A percentile compares a stretch with the other conserved stretches of the same genome.
phyloP scores from a whole-genome alignment of 2,113 vertebrate species.

The chimpanzee (Pan troglodytes) region NHGRI_mPanTro3-v2.1_pri NC_072411.2:63317001-63317500 shows the following conservation, averaged over 20 bases:
- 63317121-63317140: constrained; percentile 25
- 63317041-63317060: constrained; percentile 21
- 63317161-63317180: not conserved
- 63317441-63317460: not conserved
- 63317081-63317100: not conserved
- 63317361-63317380: not conserved
- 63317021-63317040: not conserved
- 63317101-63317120: not conserved
- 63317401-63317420: not conserved
- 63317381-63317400: not conserved
- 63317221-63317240: not conserved
- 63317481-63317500: constrained; percentile 1
- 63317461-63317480: not conserved
- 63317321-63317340: constrained; percentile 16
- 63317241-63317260: not conserved
- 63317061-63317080: constrained; percentile 14
- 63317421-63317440: constrained; percentile 17
- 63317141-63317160: not conserved
- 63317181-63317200: not conserved
- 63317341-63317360: not conserved
- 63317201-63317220: not conserved
- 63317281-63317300: not conserved
- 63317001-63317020: not conserved
- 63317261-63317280: not conserved
- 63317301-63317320: not conserved